phyloP scores from a whole-genome alignment of 2,113 vertebrate genomes.

The Sialia sialis region DNA sequence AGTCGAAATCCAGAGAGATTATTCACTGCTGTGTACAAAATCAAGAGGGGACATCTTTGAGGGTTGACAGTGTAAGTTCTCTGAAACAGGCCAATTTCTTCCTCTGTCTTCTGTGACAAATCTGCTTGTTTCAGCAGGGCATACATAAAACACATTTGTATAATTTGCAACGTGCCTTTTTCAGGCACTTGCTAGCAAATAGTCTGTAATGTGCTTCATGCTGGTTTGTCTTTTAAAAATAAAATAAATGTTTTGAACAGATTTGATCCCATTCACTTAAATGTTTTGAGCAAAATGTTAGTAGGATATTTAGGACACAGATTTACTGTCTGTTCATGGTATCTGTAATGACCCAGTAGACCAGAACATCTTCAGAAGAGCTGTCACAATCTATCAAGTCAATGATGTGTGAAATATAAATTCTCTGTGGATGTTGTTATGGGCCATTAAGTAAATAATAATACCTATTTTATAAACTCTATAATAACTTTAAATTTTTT shows the following conservation, averaged over 20 bases:
- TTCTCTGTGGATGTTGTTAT: conserved; percentile 51
- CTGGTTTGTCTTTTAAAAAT: conserved; percentile 8
- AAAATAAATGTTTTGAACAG: background rate
- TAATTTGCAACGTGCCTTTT: background rate
- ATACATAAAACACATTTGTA: background rate
- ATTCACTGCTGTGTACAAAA: background rate
- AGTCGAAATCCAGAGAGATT: background rate
- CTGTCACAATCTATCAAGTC: conserved; percentile 66
- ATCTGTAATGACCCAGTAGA: conserved; percentile 56
- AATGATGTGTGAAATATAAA: conserved; percentile 67
- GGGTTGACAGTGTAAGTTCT: background rate
- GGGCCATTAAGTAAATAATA: conserved; percentile 70
- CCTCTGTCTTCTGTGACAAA: background rate
- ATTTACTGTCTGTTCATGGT: conserved; percentile 50
- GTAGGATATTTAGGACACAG: conserved; percentile 18
- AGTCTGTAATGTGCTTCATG: background rate
- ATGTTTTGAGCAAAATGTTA: conserved; percentile 13
- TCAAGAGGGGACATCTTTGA: background rate
- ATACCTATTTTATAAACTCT: conserved; percentile 64
- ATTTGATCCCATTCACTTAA: background rate
- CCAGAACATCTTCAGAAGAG: conserved; percentile 66
- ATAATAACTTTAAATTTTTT: conserved; percentile 52
- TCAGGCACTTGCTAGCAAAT: background rate
- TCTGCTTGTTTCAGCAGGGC: background rate
- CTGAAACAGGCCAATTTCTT: background rate